These are phyloP conservation scores for Calcarius ornatus DNA, from an alignment of 2,113 vertebrate genomes.

Conservation along the genomic window DNA sequence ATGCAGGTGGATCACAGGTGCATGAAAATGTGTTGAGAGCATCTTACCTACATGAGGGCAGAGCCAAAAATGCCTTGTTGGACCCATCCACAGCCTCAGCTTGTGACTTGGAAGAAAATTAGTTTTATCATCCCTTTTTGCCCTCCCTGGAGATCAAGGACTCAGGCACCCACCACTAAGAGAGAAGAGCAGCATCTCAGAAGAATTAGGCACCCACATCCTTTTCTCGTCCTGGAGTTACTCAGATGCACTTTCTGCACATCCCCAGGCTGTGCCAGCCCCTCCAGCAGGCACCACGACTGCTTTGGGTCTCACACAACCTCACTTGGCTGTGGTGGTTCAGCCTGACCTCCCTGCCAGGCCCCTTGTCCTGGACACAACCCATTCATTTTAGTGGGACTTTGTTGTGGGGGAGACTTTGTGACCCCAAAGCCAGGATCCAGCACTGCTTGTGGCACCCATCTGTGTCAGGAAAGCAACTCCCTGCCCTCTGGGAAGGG, in stretches of 20 bases:
- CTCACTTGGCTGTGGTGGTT: not conserved
- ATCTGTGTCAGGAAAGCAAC: not conserved
- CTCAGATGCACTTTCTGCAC: not conserved
- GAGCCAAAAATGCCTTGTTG: not conserved
- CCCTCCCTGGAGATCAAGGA: not conserved
- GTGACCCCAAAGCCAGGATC: not conserved
- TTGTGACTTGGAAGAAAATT: not conserved
- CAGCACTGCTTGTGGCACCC: rapidly evolving
- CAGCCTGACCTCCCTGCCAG: not conserved
- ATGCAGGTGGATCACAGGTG: not conserved
- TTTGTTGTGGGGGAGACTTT: not conserved
- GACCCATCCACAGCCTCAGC: not conserved
- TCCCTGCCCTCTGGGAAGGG: not conserved
- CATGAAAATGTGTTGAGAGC: not conserved
- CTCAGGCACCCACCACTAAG: not conserved
- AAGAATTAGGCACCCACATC: not conserved
- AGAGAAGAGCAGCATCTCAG: not conserved
- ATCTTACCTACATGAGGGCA: not conserved
- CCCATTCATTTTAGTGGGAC: not conserved
- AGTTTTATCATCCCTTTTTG: not conserved
- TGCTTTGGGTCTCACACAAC: not conserved
- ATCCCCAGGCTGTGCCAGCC: not conserved
- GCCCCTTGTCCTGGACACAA: not conserved
- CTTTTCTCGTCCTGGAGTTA: not conserved
- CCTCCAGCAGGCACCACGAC: not conserved